These are phyloP conservation scores for Halcyon smyrnensis DNA, from an alignment of 2,797 vertebrate species.

Conservation along the genomic window DNA sequence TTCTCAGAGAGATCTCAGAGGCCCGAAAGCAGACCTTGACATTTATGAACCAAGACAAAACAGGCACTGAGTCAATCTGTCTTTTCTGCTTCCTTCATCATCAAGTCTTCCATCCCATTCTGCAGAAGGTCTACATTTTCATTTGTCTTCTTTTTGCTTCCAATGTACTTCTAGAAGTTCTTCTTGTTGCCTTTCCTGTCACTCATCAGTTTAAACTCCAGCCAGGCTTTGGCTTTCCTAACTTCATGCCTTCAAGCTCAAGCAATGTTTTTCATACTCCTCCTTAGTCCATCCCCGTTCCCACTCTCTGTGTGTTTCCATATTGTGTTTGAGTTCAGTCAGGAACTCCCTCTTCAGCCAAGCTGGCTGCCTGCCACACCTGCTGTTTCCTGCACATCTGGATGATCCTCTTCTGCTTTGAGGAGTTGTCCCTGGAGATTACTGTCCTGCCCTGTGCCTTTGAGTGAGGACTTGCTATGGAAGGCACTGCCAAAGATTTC, in stretches of 20 bases:
- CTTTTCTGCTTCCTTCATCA: not conserved
- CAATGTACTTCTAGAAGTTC: not conserved
- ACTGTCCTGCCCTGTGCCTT: not conserved
- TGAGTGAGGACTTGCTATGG: not conserved
- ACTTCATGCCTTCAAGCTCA: not conserved
- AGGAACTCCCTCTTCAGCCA: not conserved
- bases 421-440: not conserved
- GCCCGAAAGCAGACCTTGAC: not conserved
- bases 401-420: slow-evolving; percentile 3
- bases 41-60: not conserved
- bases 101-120: not conserved
- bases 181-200: not conserved
- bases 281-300: not conserved
- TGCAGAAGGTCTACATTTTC: not conserved
- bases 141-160: not conserved
- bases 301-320: not conserved
- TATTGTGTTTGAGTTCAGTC: not conserved
- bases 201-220: not conserved
- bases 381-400: slow-evolving; percentile 33
- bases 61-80: not conserved
- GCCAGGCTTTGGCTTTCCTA: not conserved
- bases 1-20: not conserved
- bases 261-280: not conserved
- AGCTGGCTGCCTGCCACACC: slow-evolving; percentile 24
- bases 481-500: not conserved